Evolutionary conservation across 2,113 vertebrate genomes (phyloP).

Genomic region (Phrynosoma blainvillii): DNA sequence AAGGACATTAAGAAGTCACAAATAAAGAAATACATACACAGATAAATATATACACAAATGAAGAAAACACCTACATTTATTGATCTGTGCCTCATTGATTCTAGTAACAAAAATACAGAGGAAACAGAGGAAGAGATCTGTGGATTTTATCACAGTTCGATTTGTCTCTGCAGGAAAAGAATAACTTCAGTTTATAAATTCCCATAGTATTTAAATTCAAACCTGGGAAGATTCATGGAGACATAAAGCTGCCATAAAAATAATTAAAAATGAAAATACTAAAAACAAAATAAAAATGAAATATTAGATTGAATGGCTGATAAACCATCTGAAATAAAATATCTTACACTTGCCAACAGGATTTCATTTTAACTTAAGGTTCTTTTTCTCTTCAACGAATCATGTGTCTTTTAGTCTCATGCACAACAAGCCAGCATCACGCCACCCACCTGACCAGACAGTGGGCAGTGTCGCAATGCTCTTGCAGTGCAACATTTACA

Average conservation of each 20-base stretch:
- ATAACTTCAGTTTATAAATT: constrained; percentile 2
- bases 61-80: constrained; percentile 1
- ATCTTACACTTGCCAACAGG: background rate
- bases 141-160: background rate
- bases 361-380: background rate
- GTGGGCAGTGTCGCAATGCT: no score
- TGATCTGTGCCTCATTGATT: constrained; percentile 32
- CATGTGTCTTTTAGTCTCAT: background rate
- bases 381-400: no score
- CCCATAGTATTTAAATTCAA: background rate
- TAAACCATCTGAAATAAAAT: constrained; percentile 12
- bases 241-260: constrained; percentile 21
- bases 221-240: constrained; percentile 3
- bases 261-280: constrained; percentile 26
- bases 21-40: background rate
- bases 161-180: constrained; percentile 2
- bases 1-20: background rate
- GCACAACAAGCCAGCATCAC: no score
- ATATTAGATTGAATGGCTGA: constrained; percentile 11
- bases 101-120: background rate
- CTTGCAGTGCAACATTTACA: no score
- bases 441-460: no score
- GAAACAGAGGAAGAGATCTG: background rate
- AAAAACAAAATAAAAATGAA: constrained; percentile 18
- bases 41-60: background rate